Evolutionary conservation across 2,888 invertebrate species (phyloP).

Genomic region (Ectobius pallidus): DNA sequence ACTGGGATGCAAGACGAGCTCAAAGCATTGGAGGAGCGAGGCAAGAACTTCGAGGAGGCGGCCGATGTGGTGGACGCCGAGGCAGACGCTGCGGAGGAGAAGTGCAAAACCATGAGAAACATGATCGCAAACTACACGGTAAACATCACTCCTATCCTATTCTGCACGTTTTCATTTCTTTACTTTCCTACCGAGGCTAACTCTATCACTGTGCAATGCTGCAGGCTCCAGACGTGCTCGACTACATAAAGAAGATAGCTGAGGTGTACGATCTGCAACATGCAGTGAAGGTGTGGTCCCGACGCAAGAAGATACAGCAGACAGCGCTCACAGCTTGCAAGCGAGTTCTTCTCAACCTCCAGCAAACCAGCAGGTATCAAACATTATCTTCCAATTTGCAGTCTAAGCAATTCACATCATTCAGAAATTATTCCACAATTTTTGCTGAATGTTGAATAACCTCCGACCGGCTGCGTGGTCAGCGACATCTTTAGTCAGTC

Average conservation of each 20-base stretch:
- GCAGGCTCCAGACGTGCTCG: constrained; percentile 53
- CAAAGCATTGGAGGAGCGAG: constrained; percentile 54
- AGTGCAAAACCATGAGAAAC: constrained; percentile 54
- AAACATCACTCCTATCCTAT: too few species aligned
- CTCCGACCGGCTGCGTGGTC: too few species aligned
- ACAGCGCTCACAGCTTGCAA: neutral
- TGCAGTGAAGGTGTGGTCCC: constrained; percentile 49
- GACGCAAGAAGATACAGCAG: constrained; percentile 19
- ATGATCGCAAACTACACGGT: constrained; percentile 57
- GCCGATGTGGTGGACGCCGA: constrained; percentile 54
- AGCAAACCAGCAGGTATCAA: neutral
- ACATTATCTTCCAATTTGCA: too few species aligned
- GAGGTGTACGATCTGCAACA: constrained; percentile 59
- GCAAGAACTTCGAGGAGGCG: constrained; percentile 57
- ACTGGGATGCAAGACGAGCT: constrained; percentile 56
- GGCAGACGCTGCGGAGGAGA: constrained; percentile 54
- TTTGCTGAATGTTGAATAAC: too few species aligned
- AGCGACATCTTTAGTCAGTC: too few species aligned
- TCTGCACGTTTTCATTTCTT: too few species aligned
- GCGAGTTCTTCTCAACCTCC: constrained; percentile 5
- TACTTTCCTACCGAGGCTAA: too few species aligned
- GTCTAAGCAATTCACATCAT: too few species aligned
- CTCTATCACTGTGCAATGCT: too few species aligned
- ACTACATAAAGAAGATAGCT: constrained; percentile 62
- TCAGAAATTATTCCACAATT: too few species aligned